These are phyloP conservation scores for Drosophila sproati DNA, from an alignment of 1,140 invertebrate species.

Conservation along the genomic window DNA sequence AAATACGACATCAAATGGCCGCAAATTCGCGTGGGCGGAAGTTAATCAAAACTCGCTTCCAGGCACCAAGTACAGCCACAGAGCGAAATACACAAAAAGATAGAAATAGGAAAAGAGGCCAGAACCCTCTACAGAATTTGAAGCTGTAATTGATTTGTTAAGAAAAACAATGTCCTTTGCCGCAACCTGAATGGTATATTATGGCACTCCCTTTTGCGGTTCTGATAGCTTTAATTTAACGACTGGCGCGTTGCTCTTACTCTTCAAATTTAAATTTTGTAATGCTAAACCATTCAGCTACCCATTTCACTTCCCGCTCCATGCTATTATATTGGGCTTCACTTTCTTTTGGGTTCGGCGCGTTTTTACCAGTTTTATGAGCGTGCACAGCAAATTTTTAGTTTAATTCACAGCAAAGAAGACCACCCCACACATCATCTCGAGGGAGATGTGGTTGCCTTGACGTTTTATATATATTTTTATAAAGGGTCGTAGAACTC, in stretches of 20 bases:
- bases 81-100: neutral
- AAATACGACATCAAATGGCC: conserved; percentile 26
- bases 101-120: neutral
- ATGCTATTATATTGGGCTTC: neutral
- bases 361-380: conserved; percentile 38
- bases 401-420: conserved; percentile 23
- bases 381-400: conserved; percentile 37
- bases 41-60: conserved; percentile 77
- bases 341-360: conserved; percentile 29
- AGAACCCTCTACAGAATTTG: conserved; percentile 14
- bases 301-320: neutral
- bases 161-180: conserved; percentile 55
- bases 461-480: neutral
- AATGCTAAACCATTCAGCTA: neutral
- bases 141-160: conserved; percentile 66
- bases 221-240: conserved; percentile 74
- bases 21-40: conserved; percentile 58
- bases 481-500: neutral
- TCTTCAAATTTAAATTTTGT: conserved; percentile 53
- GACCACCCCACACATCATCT: neutral
- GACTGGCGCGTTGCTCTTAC: conserved; percentile 57
- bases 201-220: neutral
- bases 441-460: neutral
- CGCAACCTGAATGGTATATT: conserved; percentile 4
- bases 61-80: conserved; percentile 40